Conservation (phyloP, 2,113 vertebrate species). For the Cheirogaleus medius region DNA sequence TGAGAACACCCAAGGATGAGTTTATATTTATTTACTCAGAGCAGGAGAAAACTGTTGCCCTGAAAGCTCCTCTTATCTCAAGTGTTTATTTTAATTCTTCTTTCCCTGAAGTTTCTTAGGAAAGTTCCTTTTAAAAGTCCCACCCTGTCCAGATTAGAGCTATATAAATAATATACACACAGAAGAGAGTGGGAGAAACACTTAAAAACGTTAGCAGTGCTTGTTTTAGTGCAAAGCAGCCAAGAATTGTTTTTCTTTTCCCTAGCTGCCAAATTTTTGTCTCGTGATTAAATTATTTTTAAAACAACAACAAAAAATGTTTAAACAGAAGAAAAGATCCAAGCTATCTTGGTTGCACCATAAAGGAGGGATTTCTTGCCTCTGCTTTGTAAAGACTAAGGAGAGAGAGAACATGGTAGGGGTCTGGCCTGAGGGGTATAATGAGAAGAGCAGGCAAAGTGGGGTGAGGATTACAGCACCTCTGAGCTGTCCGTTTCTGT, state of each 20-base stretch:
- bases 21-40: background rate
- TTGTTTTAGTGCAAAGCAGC: constrained; percentile 34
- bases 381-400: background rate
- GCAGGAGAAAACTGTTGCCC: background rate
- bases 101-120: constrained; percentile 51
- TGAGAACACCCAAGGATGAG: background rate
- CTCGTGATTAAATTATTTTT: constrained; percentile 69
- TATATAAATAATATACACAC: constrained; percentile 55
- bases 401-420: background rate
- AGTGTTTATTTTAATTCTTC: constrained; percentile 67
- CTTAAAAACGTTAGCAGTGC: constrained; percentile 41
- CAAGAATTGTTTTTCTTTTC: constrained; percentile 50
- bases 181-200: constrained; percentile 41
- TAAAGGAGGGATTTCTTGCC: background rate
- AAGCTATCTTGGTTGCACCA: background rate
- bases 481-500: background rate
- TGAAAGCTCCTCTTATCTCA: background rate
- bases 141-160: constrained; percentile 48
- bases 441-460: background rate
- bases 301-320: constrained; percentile 26
- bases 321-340: background rate
- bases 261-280: constrained; percentile 69
- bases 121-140: constrained; percentile 59
- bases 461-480: background rate
- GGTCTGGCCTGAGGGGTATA: background rate